Evolutionary conservation across 2,113 vertebrate genomes (phyloP).

Genomic region (Silurus meridionalis): DNA sequence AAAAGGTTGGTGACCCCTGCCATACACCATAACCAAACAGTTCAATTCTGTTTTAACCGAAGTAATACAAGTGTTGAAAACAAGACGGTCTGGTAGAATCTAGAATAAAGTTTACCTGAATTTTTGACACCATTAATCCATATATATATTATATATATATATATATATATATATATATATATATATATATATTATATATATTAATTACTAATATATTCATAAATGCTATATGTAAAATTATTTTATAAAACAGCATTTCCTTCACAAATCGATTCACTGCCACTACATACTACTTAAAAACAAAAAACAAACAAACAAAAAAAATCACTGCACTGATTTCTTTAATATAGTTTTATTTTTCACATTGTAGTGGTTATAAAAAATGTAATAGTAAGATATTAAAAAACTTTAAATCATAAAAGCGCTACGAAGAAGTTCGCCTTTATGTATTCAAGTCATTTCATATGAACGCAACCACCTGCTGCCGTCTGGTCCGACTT

Average conservation of each 20-base stretch:
- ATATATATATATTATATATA: background rate
- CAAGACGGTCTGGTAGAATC: background rate
- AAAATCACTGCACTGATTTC: background rate
- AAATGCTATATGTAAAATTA: background rate
- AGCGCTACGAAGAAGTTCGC: slow-evolving; percentile 48
- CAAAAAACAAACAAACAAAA: background rate
- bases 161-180: no score
- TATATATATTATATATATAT: background rate
- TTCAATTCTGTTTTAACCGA: background rate
- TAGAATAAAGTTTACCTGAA: background rate
- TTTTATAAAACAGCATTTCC: background rate
- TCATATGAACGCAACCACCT: slow-evolving; percentile 58
- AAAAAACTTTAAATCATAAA: slow-evolving; percentile 13
- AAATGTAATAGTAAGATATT: slow-evolving; percentile 47
- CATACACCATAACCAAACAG: no score
- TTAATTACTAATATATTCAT: background rate
- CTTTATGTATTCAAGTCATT: slow-evolving; percentile 71
- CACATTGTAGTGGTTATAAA: slow-evolving; percentile 55
- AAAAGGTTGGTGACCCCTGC: no score
- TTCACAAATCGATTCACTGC: background rate
- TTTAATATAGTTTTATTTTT: slow-evolving; percentile 73
- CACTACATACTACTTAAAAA: background rate
- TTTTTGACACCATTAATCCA: background rate
- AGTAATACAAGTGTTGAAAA: background rate
- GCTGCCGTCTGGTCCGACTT: slow-evolving; percentile 11